Conservation (phyloP, 2,888 invertebrate genomes). For the Liposcelis brunnea region DNA sequence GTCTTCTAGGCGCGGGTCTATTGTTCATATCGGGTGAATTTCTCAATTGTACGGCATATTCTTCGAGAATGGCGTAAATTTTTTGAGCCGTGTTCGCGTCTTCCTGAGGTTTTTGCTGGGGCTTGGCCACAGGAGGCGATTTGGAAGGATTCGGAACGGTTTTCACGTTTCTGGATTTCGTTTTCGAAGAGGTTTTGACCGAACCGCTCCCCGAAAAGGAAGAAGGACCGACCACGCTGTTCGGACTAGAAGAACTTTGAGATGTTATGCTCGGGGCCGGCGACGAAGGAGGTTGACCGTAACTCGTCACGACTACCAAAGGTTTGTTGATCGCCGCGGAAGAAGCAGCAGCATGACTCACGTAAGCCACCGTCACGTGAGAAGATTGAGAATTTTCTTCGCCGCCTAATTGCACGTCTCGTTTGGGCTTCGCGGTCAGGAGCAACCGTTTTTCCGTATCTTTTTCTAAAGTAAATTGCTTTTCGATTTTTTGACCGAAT, state of each 20-base stretch:
- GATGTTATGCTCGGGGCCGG: conserved; percentile 38
- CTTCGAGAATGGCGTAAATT: conserved; percentile 60
- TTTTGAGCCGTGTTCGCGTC: conserved; percentile 66
- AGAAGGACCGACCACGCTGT: conserved; percentile 31
- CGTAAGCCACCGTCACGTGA: conserved; percentile 32
- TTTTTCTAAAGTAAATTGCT: not conserved
- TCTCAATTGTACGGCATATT: conserved; percentile 61
- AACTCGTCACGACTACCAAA: conserved; percentile 39
- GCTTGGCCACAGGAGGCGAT: conserved; percentile 44
- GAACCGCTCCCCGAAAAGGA: conserved; percentile 20
- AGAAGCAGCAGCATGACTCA: conserved; percentile 32
- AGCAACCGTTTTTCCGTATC: conserved; percentile 1
- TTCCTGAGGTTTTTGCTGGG: conserved; percentile 57
- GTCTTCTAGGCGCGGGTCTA: conserved; percentile 59
- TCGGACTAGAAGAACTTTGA: conserved; percentile 38
- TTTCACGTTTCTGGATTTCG: conserved; percentile 26
- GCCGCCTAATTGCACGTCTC: too few relatives aligned
- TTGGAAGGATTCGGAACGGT: conserved; percentile 29
- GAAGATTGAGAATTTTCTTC: too few relatives aligned
- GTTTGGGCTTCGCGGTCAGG: not conserved
- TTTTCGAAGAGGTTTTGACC: conserved; percentile 17
- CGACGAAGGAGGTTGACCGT: conserved; percentile 34
- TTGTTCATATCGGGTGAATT: conserved; percentile 65
- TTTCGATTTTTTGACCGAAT: too few relatives aligned
- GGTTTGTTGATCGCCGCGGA: conserved; percentile 28